phyloP scores from a whole-genome alignment of 2,797 vertebrate species.

The Tadarida brasiliensis region DNA sequence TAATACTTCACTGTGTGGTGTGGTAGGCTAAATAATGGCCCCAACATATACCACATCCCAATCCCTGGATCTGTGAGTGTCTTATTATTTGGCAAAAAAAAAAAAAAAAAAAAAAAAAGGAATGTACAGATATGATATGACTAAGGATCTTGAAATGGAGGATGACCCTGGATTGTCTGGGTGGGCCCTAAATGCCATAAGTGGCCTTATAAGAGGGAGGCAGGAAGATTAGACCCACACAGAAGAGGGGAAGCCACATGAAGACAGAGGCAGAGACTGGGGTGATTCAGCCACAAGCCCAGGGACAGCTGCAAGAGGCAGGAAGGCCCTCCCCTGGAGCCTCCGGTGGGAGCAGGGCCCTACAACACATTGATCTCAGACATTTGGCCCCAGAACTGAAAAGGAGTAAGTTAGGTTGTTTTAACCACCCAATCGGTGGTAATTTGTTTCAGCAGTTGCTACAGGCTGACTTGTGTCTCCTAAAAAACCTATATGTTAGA shows the following conservation, averaged over 20 bases:
- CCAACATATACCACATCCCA: too few relatives aligned
- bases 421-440: background rate
- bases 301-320: background rate
- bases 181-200: background rate
- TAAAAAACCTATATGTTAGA: background rate
- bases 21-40: background rate
- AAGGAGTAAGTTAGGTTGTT: background rate
- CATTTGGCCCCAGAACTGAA: background rate
- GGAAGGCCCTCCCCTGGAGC: background rate
- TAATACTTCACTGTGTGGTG: background rate
- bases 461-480: background rate
- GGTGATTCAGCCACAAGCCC: accelerated
- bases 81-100: background rate
- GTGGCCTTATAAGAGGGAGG: background rate
- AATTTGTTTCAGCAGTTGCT: background rate
- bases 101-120: background rate
- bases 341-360: background rate
- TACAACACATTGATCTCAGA: background rate
- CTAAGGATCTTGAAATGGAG: background rate
- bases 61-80: background rate
- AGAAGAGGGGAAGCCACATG: background rate
- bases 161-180: background rate
- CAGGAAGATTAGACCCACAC: background rate
- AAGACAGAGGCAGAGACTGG: background rate
- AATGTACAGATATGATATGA: background rate